phyloP scores from a whole-genome alignment of 2,888 invertebrate species.

The Matsumyia berberina region DNA sequence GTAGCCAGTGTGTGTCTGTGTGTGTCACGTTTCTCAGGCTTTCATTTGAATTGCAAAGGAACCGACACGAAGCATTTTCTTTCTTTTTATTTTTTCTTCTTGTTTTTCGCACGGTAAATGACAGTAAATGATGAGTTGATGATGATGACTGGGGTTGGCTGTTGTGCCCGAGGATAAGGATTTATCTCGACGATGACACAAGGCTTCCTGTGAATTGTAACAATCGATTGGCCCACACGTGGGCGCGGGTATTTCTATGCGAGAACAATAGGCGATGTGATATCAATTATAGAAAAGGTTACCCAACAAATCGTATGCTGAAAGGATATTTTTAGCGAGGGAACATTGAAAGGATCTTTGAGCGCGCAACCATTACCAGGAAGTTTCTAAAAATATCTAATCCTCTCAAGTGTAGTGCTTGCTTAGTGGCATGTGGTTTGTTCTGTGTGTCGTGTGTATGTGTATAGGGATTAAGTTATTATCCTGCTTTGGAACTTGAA shows the following conservation, averaged over 20 bases:
- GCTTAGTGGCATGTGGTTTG: background rate
- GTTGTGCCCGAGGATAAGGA: background rate
- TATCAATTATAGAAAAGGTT: conserved; percentile 41
- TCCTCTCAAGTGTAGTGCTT: background rate
- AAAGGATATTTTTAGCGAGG: conserved; percentile 32
- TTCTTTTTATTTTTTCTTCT: background rate
- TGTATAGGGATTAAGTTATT: conserved; percentile 15
- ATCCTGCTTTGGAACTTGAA: conserved; percentile 14
- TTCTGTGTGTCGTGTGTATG: background rate
- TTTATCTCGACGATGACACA: conserved; percentile 18
- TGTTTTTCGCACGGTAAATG: conserved; percentile 26
- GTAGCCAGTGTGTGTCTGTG: background rate
- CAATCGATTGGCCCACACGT: conserved; percentile 36
- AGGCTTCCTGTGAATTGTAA: conserved; percentile 18
- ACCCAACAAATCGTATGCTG: conserved; percentile 23
- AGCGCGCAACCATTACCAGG: background rate
- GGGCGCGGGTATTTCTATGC: background rate
- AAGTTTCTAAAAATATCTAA: conserved; percentile 2
- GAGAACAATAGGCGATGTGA: conserved; percentile 14
- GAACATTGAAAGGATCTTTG: conserved; percentile 22
- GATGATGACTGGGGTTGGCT: conserved; percentile 6
- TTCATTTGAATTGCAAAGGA: conserved; percentile 55
- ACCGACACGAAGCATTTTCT: conserved; percentile 15
- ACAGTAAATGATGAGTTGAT: conserved; percentile 58
- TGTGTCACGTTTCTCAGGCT: background rate